Evolutionary conservation across 2,888 invertebrate genomes (phyloP), one percentile per base, ranked within the genome.

Genomic region (Choristoneura rosaceana): DNA sequence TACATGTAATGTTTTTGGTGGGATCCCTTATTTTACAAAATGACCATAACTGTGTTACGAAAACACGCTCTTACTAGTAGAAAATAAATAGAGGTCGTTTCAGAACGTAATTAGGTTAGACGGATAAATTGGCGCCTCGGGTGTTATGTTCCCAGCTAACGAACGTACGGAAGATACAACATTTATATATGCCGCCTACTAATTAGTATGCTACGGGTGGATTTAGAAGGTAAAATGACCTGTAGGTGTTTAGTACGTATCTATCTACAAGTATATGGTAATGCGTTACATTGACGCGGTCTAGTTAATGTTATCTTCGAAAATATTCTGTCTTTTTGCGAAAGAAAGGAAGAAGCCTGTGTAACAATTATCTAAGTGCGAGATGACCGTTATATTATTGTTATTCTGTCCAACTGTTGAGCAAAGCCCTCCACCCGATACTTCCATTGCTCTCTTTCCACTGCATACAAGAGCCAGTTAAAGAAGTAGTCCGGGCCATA

Each of bases 91-190:
- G 82, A 81, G 79, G 81, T 85, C 82, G 84, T 85, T 84, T 81
- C 84, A 76, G 78, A 76, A 77, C 77, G 84, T 88, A 89, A 89
- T 88, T 89, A 87, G 83, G 84, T 85, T 87, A 84, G 84, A 81
- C 80, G 82, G 85, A 88, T 84, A 83, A 88, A 89, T 88, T 82
- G 87, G 82, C 81, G 84, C 84, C 84, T 76, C 76, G 88, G 86
- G 88, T 82, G 84, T 84, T 85, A 82, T 86, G 82, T 81, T 70
- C 78, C 78, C 80, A 76, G 78, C 80, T 83, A 86, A 85, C 83
- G 82, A 85, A 83, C 80, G 77, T 69, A 69, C 71, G 76, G 77
- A 77, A 79, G 76, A 77, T 76, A 71, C 73, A 71, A 74, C 55
- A 76, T 75, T 73, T 69, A 74, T 74, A 43, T 75, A 75, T 75